Evolutionary conservation across 2,888 invertebrate genomes (phyloP), one percentile per base, ranked within the genome.

Genomic region (Fabriciana adippe): DNA sequence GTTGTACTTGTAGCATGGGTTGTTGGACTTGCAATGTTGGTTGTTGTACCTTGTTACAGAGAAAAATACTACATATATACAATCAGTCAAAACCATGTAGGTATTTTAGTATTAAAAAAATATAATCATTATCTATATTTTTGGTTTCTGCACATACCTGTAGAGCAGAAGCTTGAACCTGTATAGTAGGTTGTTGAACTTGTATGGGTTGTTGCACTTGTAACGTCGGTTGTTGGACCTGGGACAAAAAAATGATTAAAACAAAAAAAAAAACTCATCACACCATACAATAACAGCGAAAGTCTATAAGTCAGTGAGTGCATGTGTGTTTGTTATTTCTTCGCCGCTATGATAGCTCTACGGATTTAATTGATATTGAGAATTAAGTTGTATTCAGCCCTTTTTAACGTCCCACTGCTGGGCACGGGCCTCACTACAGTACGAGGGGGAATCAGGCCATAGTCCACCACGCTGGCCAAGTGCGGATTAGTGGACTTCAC

Each of bases 1-100:
- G 89, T 64, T 92, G 92, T 0, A 92, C 90, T 79, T 92, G 92
- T 31, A 92, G 64, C 89, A 92, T 79, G 0, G 82, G 84, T 69
- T 84, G 83, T 66, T 85, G 86, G 8, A 89, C 82, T 72, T 88
- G 88, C 67, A 88, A 62, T 0, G 84, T 79, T 0, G 84, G 83
- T 68, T 86, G 87, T 41, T 87, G 87, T 0, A 74, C 68, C 74
- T 75, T 45, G 45, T 45, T 14, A 15, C 21, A 15, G 15, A 14
- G 14, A 15, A 26, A 16, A 13, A 51, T 50, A 50, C 16, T 4
- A 50, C 6, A 16, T 50, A 16, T 50, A 6, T 16, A n/a, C 16
- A 13, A n/a, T 50, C 6, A 15, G 16, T 16, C 50, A 50, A 50
- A 50, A 16, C 50, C 3, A 2, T 16, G 16, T 8, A 13, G 3